Base-by-base conservation (phyloP, 2,113 vertebrate species). In the Tautogolabrus adspersus region DNA sequence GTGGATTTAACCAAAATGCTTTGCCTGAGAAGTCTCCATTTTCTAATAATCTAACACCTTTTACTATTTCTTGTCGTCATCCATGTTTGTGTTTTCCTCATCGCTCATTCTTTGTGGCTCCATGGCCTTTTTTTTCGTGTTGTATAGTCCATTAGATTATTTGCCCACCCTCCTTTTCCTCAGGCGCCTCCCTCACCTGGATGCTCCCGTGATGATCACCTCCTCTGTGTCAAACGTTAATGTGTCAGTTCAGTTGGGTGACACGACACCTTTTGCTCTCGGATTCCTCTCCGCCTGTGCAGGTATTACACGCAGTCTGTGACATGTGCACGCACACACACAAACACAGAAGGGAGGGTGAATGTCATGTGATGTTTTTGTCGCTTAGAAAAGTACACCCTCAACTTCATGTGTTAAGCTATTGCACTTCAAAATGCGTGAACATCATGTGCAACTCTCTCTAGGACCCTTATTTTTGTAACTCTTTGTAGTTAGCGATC, bases 201-300 rank as follows among this genome's bases (percentile, higher is more conserved):
- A 97, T 55, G 96, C 96, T 0, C 97, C 97, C 1, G 93, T 99
- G 85, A 96, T 95, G 93, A 87, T 99, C 86, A 95, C 89, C 77
- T 96, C 95, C 58, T 95, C 95, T 0, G 92, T 98, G 84, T 97
- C 96, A 84, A 99, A 98, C 1, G 92, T 99, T 69, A 99, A 94
- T 0, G 93, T 98, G 83, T 98, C 97, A 0, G 94, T 99, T 81
- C 98, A 99, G 91, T 94, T 99, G 76, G 96, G 95, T 78, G 96
- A 98, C 93, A 97, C 97, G 0, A 97, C 97, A 0, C 97, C 98
- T 34, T 99, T 99, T 2, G 97, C 98, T 64, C 90, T 99, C 56
- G 97, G 97, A 77, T 97, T 99, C 91, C 95, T 97, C 87, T 97
- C 96, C 40, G 89, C 96, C 66, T 94, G 91, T 76, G 89, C 96